These are phyloP conservation scores for Pomatostomus ruficeps DNA, from an alignment of 2,113 vertebrate genomes.

Conservation along the genomic window DNA sequence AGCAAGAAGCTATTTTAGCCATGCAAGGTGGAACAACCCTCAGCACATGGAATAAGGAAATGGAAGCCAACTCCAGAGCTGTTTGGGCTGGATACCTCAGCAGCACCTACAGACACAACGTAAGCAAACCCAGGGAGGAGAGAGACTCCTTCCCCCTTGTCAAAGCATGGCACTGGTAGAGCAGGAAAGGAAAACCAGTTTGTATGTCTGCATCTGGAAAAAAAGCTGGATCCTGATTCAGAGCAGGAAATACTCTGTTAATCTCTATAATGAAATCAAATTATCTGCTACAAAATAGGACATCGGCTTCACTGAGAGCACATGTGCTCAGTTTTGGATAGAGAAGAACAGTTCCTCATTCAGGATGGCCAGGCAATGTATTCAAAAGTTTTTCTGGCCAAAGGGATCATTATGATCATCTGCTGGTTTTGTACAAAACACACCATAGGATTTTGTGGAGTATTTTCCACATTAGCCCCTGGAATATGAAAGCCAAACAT, in stretches of 20 bases:
- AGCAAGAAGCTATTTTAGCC: neutral
- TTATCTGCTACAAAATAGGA: neutral
- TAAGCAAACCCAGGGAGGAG: neutral
- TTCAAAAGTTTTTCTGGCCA: neutral
- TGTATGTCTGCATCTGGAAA: neutral
- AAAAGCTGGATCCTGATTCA: neutral
- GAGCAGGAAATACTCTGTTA: neutral
- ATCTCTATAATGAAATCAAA: neutral
- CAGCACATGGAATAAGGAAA: neutral
- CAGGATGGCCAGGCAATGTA: neutral
- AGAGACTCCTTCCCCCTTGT: neutral
- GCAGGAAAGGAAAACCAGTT: neutral
- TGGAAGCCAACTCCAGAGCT: neutral
- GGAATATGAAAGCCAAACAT: neutral
- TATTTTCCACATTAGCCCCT: neutral
- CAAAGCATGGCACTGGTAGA: neutral
- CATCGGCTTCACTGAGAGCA: neutral
- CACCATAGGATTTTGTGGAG: neutral
- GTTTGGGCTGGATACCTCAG: neutral
- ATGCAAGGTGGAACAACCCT: neutral
- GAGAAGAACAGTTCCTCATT: neutral
- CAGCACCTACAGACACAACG: neutral
- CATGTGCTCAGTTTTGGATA: neutral
- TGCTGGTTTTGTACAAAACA: neutral
- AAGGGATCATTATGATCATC: neutral